These are phyloP conservation scores for Neomorphus geoffroyi DNA, from an alignment of 2,797 vertebrate genomes.

Conservation along the genomic window DNA sequence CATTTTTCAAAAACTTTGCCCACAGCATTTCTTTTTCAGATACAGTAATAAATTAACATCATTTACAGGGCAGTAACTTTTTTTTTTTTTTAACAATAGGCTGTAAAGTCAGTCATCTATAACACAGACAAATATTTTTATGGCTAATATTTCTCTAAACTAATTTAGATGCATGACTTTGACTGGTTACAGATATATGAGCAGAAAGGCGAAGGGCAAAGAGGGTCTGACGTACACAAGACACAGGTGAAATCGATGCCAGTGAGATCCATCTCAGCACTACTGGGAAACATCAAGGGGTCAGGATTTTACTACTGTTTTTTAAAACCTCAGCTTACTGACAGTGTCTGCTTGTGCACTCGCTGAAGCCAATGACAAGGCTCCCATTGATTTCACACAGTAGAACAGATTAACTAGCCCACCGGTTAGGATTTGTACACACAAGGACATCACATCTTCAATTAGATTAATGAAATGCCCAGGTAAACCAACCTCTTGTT, in stretches of 20 bases:
- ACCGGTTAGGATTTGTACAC: not conserved
- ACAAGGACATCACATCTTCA: not conserved
- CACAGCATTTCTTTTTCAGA: not conserved
- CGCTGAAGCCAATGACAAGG: not conserved
- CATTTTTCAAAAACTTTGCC: not conserved
- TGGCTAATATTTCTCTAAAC: conserved; percentile 58
- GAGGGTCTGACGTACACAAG: not conserved
- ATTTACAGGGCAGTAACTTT: not conserved
- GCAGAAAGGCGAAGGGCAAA: conserved; percentile 18
- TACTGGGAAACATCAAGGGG: not conserved
- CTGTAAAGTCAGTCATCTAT: conserved; percentile 21
- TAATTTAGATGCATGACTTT: conserved; percentile 39
- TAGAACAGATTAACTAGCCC: not conserved
- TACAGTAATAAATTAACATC: conserved; percentile 32
- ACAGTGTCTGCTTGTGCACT: not conserved
- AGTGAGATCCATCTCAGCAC: not conserved
- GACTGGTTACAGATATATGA: not conserved
- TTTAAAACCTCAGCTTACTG: not conserved
- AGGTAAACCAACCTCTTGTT: not conserved
- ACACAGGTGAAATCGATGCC: conserved; percentile 14
- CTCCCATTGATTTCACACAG: not conserved
- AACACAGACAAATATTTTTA: conserved; percentile 29
- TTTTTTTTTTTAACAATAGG: conserved; percentile 1
- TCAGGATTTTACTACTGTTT: not conserved
- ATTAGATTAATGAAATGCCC: not conserved